Base-by-base conservation (phyloP, 2,113 vertebrate species). In the Papio anubis region DNA sequence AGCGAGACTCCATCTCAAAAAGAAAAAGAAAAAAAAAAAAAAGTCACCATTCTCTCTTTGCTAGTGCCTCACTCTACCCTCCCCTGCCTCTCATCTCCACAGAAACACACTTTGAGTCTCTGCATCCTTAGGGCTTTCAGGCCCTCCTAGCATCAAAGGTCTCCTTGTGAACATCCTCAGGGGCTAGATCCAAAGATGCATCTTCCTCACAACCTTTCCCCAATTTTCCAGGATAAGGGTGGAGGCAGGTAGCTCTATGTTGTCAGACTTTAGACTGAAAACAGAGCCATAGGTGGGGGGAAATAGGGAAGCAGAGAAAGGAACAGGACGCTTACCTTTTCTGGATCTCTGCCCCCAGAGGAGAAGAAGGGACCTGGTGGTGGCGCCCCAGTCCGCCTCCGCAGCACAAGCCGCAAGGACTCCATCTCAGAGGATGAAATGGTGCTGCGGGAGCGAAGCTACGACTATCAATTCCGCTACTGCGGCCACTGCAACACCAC, bases 401-500 rank as follows among this genome's bases (percentile, higher is more conserved):
- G 99, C 82, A 99, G 99, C 32, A 99, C 99, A 6, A 99, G 99
- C 92, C 99, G 99, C 89, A 99, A 99, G 96, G 99, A 99, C 96
- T 99, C 99, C 73, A 99, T 99, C 95, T 99, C 99, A 0, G 99
- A 99, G 90, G 99, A 99, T 0, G 99, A 99, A 98, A 97, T 99
- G 97, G 99, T 99, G 97, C 98, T 99, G 96, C 98, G 99, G 97
- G 99, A 99, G 94, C 99, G 99, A 94, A 99, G 99, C 98, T 99
- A 99, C 0, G 99, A 99, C 98, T 99, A 99, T 97, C 99, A 99
- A 88, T 99, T 99, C 98, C 99, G 99, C 93, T 99, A 99, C 97
- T 99, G 99, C 14, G 99, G 99, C 84, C 99, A 99, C 98, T 99
- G 99, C 98, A 99, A 99, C 98, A 99, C 99, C 97, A 99, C 99